These are phyloP conservation scores for Labia minor DNA, from an alignment of 2,888 invertebrate genomes.

Conservation along the genomic window DNA sequence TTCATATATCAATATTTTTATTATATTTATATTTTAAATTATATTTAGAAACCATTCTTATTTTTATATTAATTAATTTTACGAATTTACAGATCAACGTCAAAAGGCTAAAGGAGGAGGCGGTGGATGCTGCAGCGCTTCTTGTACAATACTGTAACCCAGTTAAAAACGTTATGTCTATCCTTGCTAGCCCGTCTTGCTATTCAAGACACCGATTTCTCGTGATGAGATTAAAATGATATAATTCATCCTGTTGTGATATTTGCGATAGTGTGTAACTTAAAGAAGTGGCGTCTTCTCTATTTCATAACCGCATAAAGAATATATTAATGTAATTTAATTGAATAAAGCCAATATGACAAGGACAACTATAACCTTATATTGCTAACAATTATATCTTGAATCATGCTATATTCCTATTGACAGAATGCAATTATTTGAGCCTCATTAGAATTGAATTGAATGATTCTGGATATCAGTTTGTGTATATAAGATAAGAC, in stretches of 20 bases:
- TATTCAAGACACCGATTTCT: not conserved
- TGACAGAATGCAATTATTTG: not conserved
- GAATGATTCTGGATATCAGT: not conserved
- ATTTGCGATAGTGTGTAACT: slow-evolving; percentile 21
- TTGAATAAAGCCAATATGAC: not conserved
- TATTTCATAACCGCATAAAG: not conserved
- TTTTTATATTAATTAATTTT: too few species aligned
- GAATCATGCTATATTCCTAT: not conserved
- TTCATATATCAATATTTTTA: too few species aligned
- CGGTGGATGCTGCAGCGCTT: slow-evolving; percentile 87
- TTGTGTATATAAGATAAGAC: slow-evolving; percentile 3
- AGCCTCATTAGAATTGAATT: slow-evolving; percentile 8
- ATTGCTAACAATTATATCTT: not conserved
- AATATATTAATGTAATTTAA: not conserved
- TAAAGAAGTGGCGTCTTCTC: not conserved
- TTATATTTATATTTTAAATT: too few species aligned
- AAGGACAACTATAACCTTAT: not conserved
- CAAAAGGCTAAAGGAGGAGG: slow-evolving; percentile 92
- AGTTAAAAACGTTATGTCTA: not conserved
- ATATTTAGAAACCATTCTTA: too few species aligned
- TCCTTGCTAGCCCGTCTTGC: not conserved
- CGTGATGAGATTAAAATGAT: slow-evolving; percentile 15
- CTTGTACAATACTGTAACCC: slow-evolving; percentile 84
- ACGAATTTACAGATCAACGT: slow-evolving; percentile 72
- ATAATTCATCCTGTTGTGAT: slow-evolving; percentile 23